Base-by-base conservation (phyloP, 2,113 vertebrate species). In the Microcebus jonahi region DNA sequence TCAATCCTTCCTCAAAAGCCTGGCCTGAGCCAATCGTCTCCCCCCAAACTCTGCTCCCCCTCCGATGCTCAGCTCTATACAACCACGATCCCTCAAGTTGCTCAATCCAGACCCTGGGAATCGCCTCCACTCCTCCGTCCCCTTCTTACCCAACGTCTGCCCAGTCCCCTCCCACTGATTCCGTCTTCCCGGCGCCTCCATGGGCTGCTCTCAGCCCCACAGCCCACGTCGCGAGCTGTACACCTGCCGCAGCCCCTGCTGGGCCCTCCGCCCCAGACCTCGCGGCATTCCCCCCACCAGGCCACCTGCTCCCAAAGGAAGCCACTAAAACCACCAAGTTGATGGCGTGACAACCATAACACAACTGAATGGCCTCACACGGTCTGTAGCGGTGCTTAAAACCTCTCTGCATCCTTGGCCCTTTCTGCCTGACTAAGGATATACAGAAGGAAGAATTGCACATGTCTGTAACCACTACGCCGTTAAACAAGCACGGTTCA, bases 1-100 rank as follows among this genome's bases (percentile, higher is more conserved):
- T 20, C 59, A 39, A 39, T 36, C 48, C 25, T 77, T 53, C 17
- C 57, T 61, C 1, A 0, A 6, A 17, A 36, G 67, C 29, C 42
- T 27, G 42, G n/a, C 1, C 23, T 0, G 6, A 45, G 39, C 10
- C 10, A 1, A 0, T 1, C n/a, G 0, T 12, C 59, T n/a, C 50
- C 10, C 3, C 27, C 18, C 1, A 11, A 15, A 31, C 29, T 4
- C 55, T 15, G 5, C 27, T 5, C 67, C 59, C 59, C 57, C n/a
- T 57, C 53, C n/a, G 65, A 31, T 1, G 36, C 59, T 82, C 42
- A 17, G 42, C 10, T 4, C 10, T 4, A 1, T 2, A 23, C 65
- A 20, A 36, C 70, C 18, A 5, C 14, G 2, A 34, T 57, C 27
- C 3, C 0, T 3, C 25, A 31, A 31, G 61, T 0, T 4, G 5